Evolutionary conservation across 1,140 invertebrate genomes (phyloP).

Genomic region (Tetranychus urticae): DNA sequence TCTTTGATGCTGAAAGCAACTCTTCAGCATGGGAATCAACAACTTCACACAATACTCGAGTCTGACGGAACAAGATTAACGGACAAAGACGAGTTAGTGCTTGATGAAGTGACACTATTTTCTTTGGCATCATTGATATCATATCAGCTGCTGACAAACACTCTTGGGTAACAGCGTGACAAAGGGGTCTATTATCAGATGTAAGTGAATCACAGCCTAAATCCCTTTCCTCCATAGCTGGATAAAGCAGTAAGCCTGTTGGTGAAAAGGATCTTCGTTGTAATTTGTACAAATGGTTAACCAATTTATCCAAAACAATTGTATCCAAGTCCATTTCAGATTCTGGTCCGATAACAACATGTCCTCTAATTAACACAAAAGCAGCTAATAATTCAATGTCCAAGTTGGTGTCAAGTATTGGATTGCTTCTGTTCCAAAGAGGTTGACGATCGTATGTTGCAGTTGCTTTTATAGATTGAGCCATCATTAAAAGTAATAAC

Average conservation of each 20-base stretch:
- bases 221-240: slow-evolving; percentile 5
- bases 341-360: slow-evolving; percentile 7
- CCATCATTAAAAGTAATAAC: too few species aligned
- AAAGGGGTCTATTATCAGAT: neutral
- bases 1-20: neutral
- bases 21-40: neutral
- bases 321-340: slow-evolving; percentile 2
- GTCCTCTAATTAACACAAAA: slow-evolving; percentile 4
- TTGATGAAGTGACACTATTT: slow-evolving; percentile 2
- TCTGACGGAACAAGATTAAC: slow-evolving; percentile 6
- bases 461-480: too few species aligned
- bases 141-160: slow-evolving; percentile 8
- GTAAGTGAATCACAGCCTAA: slow-evolving; percentile 3
- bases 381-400: slow-evolving; percentile 3
- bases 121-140: slow-evolving; percentile 1
- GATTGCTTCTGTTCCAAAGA: neutral
- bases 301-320: slow-evolving; percentile 1
- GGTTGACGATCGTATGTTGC: neutral
- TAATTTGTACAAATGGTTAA: slow-evolving; percentile 3
- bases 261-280: neutral
- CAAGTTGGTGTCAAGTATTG: neutral
- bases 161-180: slow-evolving; percentile 3
- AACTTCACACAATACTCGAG: slow-evolving; percentile 1
- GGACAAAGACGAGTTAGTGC: slow-evolving; percentile 8
- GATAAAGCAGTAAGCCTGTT: neutral